Evolutionary conservation across 2,888 invertebrate species (phyloP).

Genomic region (Pristionchus entomophagus): DNA sequence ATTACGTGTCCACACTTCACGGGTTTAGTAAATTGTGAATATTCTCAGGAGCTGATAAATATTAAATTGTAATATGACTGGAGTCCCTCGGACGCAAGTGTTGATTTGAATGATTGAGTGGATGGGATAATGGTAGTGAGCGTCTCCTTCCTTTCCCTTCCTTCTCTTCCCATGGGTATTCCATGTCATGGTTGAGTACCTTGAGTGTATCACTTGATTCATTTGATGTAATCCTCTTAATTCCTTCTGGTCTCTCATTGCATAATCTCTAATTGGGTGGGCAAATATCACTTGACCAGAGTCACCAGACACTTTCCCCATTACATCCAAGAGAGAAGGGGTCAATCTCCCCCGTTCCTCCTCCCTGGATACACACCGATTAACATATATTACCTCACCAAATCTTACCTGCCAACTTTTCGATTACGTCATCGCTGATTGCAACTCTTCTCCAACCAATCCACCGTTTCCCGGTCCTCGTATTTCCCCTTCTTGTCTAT

Average conservation of each 20-base stretch:
- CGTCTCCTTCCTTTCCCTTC: no score
- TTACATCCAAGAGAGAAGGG: not conserved
- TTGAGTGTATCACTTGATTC: conserved; percentile 31
- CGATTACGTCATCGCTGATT: not conserved
- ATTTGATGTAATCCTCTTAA: conserved; percentile 25
- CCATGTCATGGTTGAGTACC: conserved; percentile 26
- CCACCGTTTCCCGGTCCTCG: not conserved
- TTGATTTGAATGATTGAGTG: conserved; percentile 10
- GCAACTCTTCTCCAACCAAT: not conserved
- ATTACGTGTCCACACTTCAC: conserved; percentile 1
- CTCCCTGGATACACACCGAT: conserved; percentile 11
- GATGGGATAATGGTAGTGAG: conserved; percentile 21
- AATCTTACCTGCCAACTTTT: conserved; percentile 32
- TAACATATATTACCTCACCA: conserved; percentile 28
- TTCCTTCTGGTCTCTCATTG: conserved; percentile 17
- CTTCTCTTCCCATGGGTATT: conserved; percentile 31
- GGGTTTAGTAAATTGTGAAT: not conserved
- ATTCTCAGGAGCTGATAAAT: conserved; percentile 14
- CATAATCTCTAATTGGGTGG: conserved; percentile 41
- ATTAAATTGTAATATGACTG: not conserved
- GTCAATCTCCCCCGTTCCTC: not conserved
- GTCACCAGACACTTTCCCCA: not conserved
- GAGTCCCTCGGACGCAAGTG: not conserved
- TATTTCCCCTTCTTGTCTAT: not conserved
- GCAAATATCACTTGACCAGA: conserved; percentile 16